A percentile compares a stretch with the other conserved stretches of the same genome.
phyloP scores from a whole-genome alignment of 2,797 vertebrate species.

The Spea hammondii region DNA sequence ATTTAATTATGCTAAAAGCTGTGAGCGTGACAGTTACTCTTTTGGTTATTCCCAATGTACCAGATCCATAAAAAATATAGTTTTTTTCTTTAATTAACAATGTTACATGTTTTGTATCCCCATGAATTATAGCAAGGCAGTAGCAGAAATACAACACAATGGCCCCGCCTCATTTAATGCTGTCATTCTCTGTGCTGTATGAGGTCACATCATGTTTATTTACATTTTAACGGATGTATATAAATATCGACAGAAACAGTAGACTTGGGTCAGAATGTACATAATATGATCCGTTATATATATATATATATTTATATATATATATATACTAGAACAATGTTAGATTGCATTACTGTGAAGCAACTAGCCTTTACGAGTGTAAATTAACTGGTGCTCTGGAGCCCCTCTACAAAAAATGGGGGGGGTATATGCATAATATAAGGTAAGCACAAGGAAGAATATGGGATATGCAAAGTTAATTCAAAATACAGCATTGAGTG shows the following conservation, averaged over 20 bases:
- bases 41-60: background rate
- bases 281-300: too few species aligned
- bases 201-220: background rate
- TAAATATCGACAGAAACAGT: background rate
- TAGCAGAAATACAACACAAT: background rate
- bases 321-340: too few species aligned
- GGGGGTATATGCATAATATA: too few species aligned
- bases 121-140: background rate
- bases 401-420: too few species aligned
- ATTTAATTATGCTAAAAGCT: background rate
- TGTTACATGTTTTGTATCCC: background rate
- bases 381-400: too few species aligned
- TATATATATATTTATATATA: too few species aligned
- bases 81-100: background rate
- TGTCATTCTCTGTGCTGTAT: background rate
- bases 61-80: too few species aligned
- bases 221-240: conserved; percentile 1
- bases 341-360: too few species aligned
- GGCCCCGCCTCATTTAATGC: background rate
- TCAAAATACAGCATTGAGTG: too few species aligned
- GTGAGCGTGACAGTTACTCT: background rate
- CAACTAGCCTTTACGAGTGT: too few species aligned
- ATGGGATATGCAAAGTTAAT: too few species aligned
- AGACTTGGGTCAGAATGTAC: background rate
- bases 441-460: too few species aligned